These are phyloP conservation scores for Rugalucina vietnamica DNA, from an alignment of 2,888 invertebrate species.

Conservation along the genomic window DNA sequence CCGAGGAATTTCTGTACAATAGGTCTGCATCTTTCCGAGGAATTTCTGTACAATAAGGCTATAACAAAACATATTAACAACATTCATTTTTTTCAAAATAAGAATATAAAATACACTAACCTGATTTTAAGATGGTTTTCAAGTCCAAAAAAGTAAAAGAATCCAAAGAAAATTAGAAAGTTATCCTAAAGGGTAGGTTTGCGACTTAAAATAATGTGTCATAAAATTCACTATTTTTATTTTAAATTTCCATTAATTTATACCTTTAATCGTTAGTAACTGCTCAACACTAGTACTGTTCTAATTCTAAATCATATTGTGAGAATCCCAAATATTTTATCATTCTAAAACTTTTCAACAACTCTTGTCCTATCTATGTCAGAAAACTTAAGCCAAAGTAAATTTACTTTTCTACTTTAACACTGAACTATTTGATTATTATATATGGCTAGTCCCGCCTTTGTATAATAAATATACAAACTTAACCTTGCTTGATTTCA, in stretches of 20 bases:
- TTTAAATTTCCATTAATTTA: no score
- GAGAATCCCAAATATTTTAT: neutral
- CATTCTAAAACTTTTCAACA: neutral
- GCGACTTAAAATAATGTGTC: no score
- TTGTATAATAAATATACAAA: slow-evolving; percentile 48
- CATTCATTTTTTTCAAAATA: neutral
- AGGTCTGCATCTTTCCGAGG: neutral
- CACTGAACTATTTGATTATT: slow-evolving; percentile 64
- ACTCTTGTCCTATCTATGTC: slow-evolving; percentile 9
- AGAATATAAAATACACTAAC: neutral
- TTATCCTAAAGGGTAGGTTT: no score
- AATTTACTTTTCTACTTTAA: slow-evolving; percentile 65
- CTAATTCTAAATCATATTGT: neutral
- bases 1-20: no score
- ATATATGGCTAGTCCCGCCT: slow-evolving; percentile 58
- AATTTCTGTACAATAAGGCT: neutral
- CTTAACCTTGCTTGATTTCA: neutral
- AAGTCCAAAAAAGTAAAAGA: no score
- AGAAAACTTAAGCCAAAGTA: slow-evolving; percentile 37
- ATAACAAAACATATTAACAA: neutral
- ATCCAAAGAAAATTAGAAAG: no score
- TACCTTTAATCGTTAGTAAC: no score
- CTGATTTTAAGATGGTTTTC: no score
- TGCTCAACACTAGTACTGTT: no score
- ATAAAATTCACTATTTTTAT: no score